These are phyloP conservation scores for Zaprionus ornatus DNA, from an alignment of 1,140 invertebrate species.

Conservation along the genomic window DNA sequence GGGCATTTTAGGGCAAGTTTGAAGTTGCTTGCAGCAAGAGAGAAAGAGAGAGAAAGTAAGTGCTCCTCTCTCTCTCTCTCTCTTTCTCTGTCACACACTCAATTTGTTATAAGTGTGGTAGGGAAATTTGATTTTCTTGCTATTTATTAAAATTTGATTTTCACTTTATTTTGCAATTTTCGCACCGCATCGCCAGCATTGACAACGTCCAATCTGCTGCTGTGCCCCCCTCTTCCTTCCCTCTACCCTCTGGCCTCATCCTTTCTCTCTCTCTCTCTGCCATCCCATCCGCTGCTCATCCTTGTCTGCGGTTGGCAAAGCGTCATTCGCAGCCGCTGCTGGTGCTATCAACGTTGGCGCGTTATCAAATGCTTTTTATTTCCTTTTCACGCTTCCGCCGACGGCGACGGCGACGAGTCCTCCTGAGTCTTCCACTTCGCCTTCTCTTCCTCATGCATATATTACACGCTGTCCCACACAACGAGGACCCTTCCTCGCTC, in stretches of 20 bases:
- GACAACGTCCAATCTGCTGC: conserved; percentile 5
- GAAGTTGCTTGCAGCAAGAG: not conserved
- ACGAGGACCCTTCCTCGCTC: not conserved
- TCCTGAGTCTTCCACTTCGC: not conserved
- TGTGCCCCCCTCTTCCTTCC: not conserved
- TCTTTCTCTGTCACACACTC: conserved; percentile 1
- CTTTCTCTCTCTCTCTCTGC: not conserved
- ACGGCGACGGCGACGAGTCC: not conserved
- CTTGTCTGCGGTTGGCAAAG: conserved; percentile 34
- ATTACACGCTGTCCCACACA: conserved; percentile 32
- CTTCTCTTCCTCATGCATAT: conserved; percentile 40
- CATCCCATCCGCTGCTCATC: conserved; percentile 10
- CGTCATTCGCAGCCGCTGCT: conserved; percentile 39
- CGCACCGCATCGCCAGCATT: conserved; percentile 18
- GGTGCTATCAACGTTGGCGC: conserved; percentile 37
- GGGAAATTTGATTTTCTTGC: conserved; percentile 73
- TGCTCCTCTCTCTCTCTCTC: not conserved
- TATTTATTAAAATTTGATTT: conserved; percentile 76
- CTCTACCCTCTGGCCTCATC: too few relatives aligned
- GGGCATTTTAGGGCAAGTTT: conserved; percentile 6
- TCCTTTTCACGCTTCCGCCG: conserved; percentile 54
- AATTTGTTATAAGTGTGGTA: conserved; percentile 19
- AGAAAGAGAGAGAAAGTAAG: not conserved
- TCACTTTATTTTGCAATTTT: conserved; percentile 71
- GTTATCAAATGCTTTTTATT: conserved; percentile 52